phyloP scores from a whole-genome alignment of 2,888 invertebrate genomes.

The Agapostemon virescens region DNA sequence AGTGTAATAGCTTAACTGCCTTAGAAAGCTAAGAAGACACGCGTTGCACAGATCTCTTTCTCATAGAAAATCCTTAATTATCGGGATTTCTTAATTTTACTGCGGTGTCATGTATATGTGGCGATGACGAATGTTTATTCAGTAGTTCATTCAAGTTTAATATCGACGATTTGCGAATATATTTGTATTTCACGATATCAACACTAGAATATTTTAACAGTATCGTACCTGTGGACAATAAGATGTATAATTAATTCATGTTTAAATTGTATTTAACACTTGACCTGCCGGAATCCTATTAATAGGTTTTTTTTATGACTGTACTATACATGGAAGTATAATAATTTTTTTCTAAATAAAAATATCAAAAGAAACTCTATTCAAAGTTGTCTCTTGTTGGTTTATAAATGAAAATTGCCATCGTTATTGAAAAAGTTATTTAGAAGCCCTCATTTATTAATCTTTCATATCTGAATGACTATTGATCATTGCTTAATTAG shows the following conservation, averaged over 20 bases:
- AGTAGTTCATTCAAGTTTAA: conserved; percentile 3
- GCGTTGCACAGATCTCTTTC: conserved; percentile 2
- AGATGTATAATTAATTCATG: not conserved
- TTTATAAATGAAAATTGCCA: not conserved
- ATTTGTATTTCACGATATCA: conserved; percentile 11
- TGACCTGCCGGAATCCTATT: not conserved
- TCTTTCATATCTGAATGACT: not conserved
- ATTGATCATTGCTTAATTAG: not conserved
- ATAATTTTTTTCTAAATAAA: not conserved
- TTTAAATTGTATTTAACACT: conserved; percentile 7
- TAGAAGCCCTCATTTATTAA: not conserved
- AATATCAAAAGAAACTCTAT: not conserved
- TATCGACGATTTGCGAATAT: not conserved
- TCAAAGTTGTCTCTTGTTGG: not conserved
- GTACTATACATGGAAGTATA: not conserved
- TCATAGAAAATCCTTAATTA: not conserved
- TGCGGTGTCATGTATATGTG: not conserved
- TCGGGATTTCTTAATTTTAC: not conserved
- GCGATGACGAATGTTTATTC: conserved; percentile 6
- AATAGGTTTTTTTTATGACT: not conserved
- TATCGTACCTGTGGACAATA: not conserved
- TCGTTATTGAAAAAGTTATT: not conserved
- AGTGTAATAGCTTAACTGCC: conserved; percentile 35
- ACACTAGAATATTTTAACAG: not conserved
- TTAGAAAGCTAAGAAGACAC: conserved; percentile 24